phyloP scores from a whole-genome alignment of 2,797 vertebrate genomes.

The Myiotriccus ornatus region DNA sequence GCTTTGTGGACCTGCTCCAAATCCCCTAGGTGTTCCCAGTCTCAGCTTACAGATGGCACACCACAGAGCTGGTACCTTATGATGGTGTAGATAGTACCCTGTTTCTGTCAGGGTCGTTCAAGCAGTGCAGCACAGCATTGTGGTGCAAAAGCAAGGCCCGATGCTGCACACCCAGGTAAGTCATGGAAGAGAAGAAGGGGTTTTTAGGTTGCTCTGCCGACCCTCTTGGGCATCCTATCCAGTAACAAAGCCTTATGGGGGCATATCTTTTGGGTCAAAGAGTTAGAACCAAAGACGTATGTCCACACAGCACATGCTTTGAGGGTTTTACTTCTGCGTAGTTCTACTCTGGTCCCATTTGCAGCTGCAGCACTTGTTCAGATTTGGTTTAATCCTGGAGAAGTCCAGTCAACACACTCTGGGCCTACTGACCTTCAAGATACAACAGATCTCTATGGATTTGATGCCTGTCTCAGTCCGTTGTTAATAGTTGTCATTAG shows the following conservation, averaged over 20 bases:
- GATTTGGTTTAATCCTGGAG: background rate
- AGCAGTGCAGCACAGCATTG: background rate
- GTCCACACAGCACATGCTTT: background rate
- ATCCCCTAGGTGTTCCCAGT: background rate
- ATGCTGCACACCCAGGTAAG: background rate
- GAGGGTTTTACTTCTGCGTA: background rate
- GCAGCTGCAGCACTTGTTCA: background rate
- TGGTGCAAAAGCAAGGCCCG: background rate
- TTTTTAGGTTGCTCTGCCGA: background rate
- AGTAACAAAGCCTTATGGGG: background rate
- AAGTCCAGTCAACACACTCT: background rate
- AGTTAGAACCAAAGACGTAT: background rate
- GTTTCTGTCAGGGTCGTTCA: background rate
- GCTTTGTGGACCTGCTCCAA: background rate
- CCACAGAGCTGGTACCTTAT: background rate
- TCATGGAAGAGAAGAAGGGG: background rate
- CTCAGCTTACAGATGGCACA: background rate
- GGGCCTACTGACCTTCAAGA: background rate
- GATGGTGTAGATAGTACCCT: background rate
- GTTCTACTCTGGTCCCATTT: background rate
- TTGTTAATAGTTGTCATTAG: background rate
- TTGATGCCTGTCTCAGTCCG: background rate
- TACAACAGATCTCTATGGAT: accelerated
- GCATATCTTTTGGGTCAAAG: background rate
- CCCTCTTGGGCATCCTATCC: background rate